Conservation (phyloP, 2,797 vertebrate species). For the Trachops cirrhosus region DNA sequence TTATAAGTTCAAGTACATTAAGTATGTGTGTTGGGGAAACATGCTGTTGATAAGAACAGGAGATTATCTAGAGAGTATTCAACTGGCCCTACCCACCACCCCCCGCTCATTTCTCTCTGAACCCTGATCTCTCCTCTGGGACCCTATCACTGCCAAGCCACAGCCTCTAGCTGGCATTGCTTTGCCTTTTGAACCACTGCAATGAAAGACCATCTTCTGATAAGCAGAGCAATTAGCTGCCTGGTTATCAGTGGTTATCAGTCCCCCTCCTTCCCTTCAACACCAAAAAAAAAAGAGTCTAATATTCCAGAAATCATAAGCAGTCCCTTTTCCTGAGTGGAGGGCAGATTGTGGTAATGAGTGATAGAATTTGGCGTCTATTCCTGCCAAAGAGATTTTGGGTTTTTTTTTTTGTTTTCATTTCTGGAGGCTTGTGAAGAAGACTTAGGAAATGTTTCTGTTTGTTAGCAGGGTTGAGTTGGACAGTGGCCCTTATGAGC, state of each 20-base stretch:
- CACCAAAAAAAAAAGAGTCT: background rate
- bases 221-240: constrained; percentile 27
- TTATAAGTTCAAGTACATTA: background rate
- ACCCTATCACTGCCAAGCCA: background rate
- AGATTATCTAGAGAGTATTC: constrained; percentile 14
- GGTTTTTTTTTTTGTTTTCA: too few species aligned
- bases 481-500: background rate
- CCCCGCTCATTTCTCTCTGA: background rate
- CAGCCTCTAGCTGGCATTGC: background rate
- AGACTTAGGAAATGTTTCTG: background rate
- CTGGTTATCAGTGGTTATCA: background rate
- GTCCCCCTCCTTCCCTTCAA: background rate
- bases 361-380: background rate
- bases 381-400: background rate
- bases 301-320: background rate
- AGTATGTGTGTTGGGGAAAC: background rate
- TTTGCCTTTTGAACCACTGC: background rate
- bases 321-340: background rate
- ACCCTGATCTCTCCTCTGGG: constrained; percentile 7
- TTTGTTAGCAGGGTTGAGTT: background rate
- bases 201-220: constrained; percentile 28
- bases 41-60: background rate
- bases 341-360: background rate
- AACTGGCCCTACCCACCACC: background rate
- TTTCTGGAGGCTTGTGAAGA: background rate